Base-by-base conservation (phyloP, 2,888 invertebrate species). In the Linnaemya vulpina region DNA sequence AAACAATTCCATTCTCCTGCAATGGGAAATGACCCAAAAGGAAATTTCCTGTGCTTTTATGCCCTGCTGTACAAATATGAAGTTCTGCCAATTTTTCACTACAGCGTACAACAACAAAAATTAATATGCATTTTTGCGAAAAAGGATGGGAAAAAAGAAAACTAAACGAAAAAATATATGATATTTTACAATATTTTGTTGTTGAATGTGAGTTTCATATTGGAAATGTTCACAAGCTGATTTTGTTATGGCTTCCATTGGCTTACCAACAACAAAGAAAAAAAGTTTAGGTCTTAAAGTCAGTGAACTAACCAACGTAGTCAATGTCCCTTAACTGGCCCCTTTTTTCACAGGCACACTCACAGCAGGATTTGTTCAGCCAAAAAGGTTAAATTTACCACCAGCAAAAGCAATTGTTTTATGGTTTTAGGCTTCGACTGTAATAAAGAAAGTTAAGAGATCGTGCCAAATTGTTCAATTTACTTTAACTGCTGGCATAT, bases 321-420 rank as follows among this genome's bases (percentile, higher is more conserved):
- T 65, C 46, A 62, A 60, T 70, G 68, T 60, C n/a, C 22, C 40
- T 53, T 22, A 17, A 30, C 51, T 70, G n/a, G 17, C 20, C 73
- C n/a, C n/a, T n/a, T n/a, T 55, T 58, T 11, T 30, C 55, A 71
- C 15, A 40, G 55, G 1, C 67, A 58, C 5, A 49, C 15, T 53
- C 55, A 13, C 46, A 51, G 51, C 22, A 62, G 70, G 68, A 15
- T 63, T 62, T 22, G 70, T 68, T 30, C 77, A 75, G 78, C 85
- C 82, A 85, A 82, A 82, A 82, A 85, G 70, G 81, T 85, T 85
- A 82, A 65, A 85, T 65, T 30, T 70, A 78, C 82, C 84, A 43
- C 35, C 35, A 74, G 82, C 78, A 68, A 78, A 65, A 75, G 15
- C 82, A 82, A 82, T 85, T 85, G 82, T 85, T 85, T 85, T 71